Base-by-base conservation (phyloP, 2,113 vertebrate genomes). In the Poeciliopsis turrubarensis region DNA sequence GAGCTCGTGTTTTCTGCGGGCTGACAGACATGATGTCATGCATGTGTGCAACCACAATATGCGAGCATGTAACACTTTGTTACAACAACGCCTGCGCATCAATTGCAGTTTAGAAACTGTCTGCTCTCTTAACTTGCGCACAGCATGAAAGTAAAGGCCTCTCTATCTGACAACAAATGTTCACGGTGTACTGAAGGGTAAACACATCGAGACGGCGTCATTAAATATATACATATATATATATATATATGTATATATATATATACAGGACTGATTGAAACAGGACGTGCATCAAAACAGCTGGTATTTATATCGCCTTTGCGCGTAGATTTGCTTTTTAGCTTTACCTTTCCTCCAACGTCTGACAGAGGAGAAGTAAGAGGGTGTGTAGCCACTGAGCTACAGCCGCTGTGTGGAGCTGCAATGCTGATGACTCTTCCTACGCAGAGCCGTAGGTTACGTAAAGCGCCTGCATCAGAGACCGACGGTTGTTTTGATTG, bases 271-370 rank as follows among this genome's bases (percentile, higher is more conserved):
- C 25, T 25, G 22, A 57, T 57, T n/a, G 25, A 25, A n/a, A n/a
- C 5, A 57, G 51, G 51, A n/a, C 51, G 51, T 57, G n/a, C 12
- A 29, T 13, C n/a, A 37, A 0, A 62, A 1, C 14, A 6, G 11
- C 10, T 1, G 15, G 39, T 22, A 11, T 0, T 22, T 3, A 1
- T 19, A 26, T 14, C 54, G 57, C 27, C 19, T 8, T 25, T 37
- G 9, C 60, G 51, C 61, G 25, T 17, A 26, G 57, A 0, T 22
- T 25, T 68, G 61, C 31, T 54, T 44, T 11, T 26, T 64, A 72
- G 64, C 39, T 32, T 90, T 93, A 94, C 92, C 93, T 92, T 90
- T 34, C 68, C 77, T 67, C 82, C 81, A 83, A n/a, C 72, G 29
- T 80, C 72, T 84, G 88, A 72, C 66, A 72, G 74, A 41, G 65